Conservation (phyloP, 2,113 vertebrate genomes). For the Paedocypris sp. region DNA sequence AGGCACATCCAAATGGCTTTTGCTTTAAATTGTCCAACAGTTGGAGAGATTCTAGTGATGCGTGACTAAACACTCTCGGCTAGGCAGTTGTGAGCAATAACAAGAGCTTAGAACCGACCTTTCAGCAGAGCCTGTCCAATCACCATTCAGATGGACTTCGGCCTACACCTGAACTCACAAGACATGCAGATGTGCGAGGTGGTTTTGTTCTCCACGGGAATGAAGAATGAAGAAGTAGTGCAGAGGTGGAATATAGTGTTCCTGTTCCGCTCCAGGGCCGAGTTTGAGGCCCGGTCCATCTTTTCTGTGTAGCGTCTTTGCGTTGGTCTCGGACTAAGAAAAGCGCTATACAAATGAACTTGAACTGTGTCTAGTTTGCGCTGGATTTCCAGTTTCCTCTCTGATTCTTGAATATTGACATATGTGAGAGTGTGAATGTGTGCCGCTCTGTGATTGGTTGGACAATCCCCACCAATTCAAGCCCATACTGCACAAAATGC, state of each 20-base stretch:
- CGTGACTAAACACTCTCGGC: background rate
- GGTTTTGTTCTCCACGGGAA: background rate
- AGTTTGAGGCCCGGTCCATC: too few relatives aligned
- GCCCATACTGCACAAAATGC: too few relatives aligned
- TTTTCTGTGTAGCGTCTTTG: too few relatives aligned
- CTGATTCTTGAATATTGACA: too few relatives aligned
- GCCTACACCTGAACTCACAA: constrained; percentile 28
- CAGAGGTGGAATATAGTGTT: background rate
- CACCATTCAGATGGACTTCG: background rate
- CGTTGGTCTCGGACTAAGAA: too few relatives aligned
- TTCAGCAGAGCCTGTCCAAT: background rate
- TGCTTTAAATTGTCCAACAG: background rate
- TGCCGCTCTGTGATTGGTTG: too few relatives aligned
- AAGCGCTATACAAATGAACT: too few relatives aligned
- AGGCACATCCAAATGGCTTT: background rate
- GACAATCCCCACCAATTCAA: too few relatives aligned
- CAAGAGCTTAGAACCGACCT: background rate
- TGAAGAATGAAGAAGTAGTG: constrained; percentile 13
- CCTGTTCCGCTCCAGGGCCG: too few relatives aligned
- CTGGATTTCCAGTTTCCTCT: too few relatives aligned
- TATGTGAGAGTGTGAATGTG: too few relatives aligned
- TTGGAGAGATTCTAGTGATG: background rate
- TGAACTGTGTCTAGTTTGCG: too few relatives aligned
- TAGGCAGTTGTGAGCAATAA: background rate
- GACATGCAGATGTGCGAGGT: constrained; percentile 8